Evolutionary conservation across 2,113 vertebrate genomes (phyloP), one percentile per base, ranked within the genome.

Genomic region (Sinocyclocheilus grahami): DNA sequence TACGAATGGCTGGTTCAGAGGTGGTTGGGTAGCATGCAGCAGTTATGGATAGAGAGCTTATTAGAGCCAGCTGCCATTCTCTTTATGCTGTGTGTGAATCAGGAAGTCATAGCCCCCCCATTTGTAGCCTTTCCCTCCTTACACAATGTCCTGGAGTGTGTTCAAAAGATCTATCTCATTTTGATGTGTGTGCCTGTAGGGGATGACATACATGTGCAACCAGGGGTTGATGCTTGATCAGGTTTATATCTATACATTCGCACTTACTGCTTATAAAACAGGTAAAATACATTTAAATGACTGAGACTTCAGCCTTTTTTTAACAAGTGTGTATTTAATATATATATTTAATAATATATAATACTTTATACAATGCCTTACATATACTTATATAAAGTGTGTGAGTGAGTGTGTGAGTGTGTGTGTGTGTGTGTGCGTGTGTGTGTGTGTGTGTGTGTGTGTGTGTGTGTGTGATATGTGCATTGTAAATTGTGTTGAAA

Each of bases 41-140:
- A 86, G 91, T 93, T 88, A 93, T 90, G 82, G 86, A 85, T 87
- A 85, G 85, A 89, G 79, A 62, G 42, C 85, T 91, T 92, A 94
- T 95, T 93, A 84, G 85, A 92, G 86, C 89, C 93, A 93, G 92
- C 90, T 95, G 92, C 3, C 72, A 63, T 72, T 48, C 78, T 87
- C 53, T 55, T 85, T 89, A 88, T 90, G 80, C 87, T 90, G 85
- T 89, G 89, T 89, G 88, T 76, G 53, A 62, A 86, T 89, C 84
- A 91, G 88, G 87, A 92, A 91, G 88, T 88, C 60, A 42, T 48
- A 78, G 67, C 42, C n/a, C 85, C 55, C 84, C 30, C 1, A 5
- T 81, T 87, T 85, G 58, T 6, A 86, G 77, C 33, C 51, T 4
- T 33, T 33, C 30, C 5, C 74, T 69, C 22, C 46, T 30, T 12